These are phyloP conservation scores for Andrena haemorrhoa DNA, from an alignment of 2,888 invertebrate genomes.

Conservation along the genomic window DNA sequence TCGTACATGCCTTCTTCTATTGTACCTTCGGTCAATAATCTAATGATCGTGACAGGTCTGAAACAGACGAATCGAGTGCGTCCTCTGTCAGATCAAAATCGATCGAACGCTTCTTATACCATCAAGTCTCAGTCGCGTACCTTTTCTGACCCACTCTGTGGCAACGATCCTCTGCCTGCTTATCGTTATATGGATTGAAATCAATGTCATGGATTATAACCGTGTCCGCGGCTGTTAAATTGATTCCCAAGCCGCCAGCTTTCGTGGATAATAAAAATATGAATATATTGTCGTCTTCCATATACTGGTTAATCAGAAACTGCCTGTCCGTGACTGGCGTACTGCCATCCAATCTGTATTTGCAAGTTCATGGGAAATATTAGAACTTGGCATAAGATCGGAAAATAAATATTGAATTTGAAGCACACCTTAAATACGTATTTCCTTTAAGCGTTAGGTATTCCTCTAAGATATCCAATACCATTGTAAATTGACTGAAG, in stretches of 20 bases:
- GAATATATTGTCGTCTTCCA: conserved; percentile 91
- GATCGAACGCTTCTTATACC: not conserved
- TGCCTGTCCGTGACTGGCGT: conserved; percentile 95
- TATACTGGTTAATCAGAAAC: conserved; percentile 95
- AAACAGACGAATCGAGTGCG: conserved; percentile 57
- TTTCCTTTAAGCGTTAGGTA: conserved; percentile 92
- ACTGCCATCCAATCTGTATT: conserved; percentile 92
- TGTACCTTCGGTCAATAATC: conserved; percentile 93
- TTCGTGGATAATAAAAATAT: conserved; percentile 96
- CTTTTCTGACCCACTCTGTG: conserved; percentile 88
- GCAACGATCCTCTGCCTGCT: conserved; percentile 97
- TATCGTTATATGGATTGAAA: conserved; percentile 99
- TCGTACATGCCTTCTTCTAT: conserved; percentile 97
- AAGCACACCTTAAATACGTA: conserved; percentile 87
- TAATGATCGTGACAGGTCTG: conserved; percentile 94
- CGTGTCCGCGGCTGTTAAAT: conserved; percentile 96
- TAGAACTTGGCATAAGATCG: not conserved
- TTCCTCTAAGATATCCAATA: conserved; percentile 96
- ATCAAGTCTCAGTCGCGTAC: conserved; percentile 76
- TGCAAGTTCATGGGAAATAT: not conserved
- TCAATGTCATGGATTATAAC: conserved; percentile 99
- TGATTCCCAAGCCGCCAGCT: conserved; percentile 98
- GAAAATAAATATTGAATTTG: not conserved
- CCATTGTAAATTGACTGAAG: conserved; percentile 98
- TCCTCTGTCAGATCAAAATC: not conserved